phyloP scores from a whole-genome alignment of 2,113 vertebrate species.

The Carassius auratus region DNA sequence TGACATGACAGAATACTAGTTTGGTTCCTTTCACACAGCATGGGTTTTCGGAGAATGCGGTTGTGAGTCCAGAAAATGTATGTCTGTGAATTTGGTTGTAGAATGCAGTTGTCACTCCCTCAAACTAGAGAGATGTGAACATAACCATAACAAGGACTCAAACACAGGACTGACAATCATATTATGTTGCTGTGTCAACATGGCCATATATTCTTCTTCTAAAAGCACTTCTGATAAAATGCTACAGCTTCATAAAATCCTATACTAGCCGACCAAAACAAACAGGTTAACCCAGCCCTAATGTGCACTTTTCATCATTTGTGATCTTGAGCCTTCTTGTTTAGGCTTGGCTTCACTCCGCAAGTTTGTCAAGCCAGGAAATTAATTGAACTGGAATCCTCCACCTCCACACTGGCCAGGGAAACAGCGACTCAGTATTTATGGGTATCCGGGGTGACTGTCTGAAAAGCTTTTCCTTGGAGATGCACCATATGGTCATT shows the following conservation, averaged over 20 bases:
- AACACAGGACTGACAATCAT: not conserved
- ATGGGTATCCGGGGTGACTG: conserved; percentile 40
- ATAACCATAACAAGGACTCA: not conserved
- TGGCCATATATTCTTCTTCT: not conserved
- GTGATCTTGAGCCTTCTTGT: not conserved
- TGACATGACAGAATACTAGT: not conserved
- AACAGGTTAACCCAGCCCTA: not conserved
- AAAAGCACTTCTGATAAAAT: not conserved
- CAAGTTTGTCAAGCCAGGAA: conserved; percentile 29
- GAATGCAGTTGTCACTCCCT: not conserved
- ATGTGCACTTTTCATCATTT: not conserved
- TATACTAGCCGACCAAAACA: not conserved
- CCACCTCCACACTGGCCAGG: conserved; percentile 20
- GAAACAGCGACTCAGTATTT: conserved; percentile 21
- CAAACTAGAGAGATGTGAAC: not conserved
- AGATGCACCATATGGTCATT: conserved; percentile 29
- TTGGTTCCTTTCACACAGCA: not conserved
- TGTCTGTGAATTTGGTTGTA: too few relatives aligned
- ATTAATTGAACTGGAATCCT: conserved; percentile 19
- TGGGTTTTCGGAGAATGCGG: too few relatives aligned
- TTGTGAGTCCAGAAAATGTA: too few relatives aligned
- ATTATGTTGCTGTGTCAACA: not conserved
- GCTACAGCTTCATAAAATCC: not conserved
- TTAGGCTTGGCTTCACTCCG: not conserved
- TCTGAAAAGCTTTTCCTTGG: conserved; percentile 24